These are phyloP conservation scores for Drosophila repleta DNA, from an alignment of 1,140 invertebrate genomes.

Conservation along the genomic window DNA sequence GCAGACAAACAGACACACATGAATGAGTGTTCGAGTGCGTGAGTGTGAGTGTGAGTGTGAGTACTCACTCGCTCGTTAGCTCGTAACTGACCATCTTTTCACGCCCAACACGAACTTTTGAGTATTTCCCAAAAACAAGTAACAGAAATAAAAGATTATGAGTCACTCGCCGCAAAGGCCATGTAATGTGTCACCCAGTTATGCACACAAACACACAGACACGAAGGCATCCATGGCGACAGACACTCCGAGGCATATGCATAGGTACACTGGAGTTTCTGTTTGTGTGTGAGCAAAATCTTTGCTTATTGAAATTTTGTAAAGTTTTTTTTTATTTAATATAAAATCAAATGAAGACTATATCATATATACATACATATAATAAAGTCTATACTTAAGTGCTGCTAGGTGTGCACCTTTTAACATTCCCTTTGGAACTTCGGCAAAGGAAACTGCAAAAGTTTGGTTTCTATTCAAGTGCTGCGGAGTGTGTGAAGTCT, in stretches of 20 bases:
- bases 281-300: background rate
- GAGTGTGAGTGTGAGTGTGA: background rate
- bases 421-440: no score
- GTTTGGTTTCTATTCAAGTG: background rate
- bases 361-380: no score
- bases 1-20: slow-evolving; percentile 1
- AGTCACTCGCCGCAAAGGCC: slow-evolving; percentile 24
- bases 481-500: background rate
- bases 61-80: background rate
- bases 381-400: no score
- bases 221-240: slow-evolving; percentile 1
- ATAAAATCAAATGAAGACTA: no score
- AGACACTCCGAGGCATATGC: background rate
- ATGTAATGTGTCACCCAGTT: slow-evolving; percentile 45
- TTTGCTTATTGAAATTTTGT: background rate
- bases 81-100: slow-evolving; percentile 29
- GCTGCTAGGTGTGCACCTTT: no score
- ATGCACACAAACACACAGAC: slow-evolving; percentile 20
- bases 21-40: background rate
- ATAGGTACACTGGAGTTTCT: background rate
- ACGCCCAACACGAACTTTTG: slow-evolving; percentile 11
- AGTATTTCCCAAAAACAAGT: slow-evolving; percentile 30
- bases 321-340: background rate
- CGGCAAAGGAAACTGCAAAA: no score
- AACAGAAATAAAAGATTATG: slow-evolving; percentile 1